These are phyloP conservation scores for Tinamus guttatus DNA, from an alignment of 2,113 vertebrate species.

Conservation along the genomic window DNA sequence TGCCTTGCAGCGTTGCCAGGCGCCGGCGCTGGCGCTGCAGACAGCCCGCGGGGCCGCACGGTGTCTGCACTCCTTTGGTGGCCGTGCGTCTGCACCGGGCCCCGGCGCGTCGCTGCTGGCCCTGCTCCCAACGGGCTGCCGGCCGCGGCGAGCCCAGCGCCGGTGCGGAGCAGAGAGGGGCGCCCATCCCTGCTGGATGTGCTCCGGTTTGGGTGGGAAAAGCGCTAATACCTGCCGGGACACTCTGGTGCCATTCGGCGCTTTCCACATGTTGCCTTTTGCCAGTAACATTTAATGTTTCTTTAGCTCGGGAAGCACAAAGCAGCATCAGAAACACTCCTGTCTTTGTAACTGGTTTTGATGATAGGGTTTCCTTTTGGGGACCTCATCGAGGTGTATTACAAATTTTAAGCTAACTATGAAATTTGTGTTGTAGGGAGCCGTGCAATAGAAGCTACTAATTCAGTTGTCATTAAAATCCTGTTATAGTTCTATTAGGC, in stretches of 20 bases:
- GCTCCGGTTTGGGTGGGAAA: not conserved
- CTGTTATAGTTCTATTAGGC: not conserved
- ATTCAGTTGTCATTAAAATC: not conserved
- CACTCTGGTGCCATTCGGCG: not conserved
- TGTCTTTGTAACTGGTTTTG: not conserved
- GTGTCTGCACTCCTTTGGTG: slow-evolving; percentile 57
- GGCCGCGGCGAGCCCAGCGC: accelerated
- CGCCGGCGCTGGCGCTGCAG: slow-evolving; percentile 53
- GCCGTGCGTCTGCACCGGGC: slow-evolving; percentile 1
- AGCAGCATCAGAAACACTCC: not conserved
- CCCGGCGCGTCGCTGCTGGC: not conserved
- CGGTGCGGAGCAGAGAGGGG: not conserved
- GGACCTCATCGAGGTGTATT: not conserved
- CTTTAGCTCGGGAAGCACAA: not conserved
- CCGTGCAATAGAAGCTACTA: not conserved
- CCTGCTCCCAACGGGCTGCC: not conserved
- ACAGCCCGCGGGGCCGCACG: slow-evolving; percentile 35
- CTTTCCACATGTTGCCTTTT: not conserved
- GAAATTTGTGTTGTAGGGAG: not conserved
- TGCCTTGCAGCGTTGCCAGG: slow-evolving; percentile 57
- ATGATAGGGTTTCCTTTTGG: not conserved
- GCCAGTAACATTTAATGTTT: not conserved
- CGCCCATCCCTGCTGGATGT: not conserved
- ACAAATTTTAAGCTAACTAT: not conserved
- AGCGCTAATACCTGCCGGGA: not conserved